Base-by-base conservation (phyloP, 1,140 invertebrate species). In the Drosophila tsacasi region DNA sequence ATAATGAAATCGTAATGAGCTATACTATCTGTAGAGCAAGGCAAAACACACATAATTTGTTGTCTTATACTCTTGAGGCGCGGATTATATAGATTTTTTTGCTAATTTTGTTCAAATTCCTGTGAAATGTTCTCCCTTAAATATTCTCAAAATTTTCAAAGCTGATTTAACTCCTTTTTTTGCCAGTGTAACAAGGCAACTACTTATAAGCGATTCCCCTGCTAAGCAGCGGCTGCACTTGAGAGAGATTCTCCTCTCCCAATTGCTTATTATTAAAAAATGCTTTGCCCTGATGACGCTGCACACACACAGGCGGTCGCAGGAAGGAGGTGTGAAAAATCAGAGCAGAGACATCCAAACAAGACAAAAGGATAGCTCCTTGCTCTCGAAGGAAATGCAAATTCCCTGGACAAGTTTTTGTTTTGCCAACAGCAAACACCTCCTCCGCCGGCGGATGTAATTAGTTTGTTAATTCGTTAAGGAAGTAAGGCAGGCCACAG, bases 371-470 rank as follows among this genome's bases (percentile, higher is more conserved):
- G 32, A 69, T 49, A 59, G 40, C 13, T 23, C 9, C 32, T 12
- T 21, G 17, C 12, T 35, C 17, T 13, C 57, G 2, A 32, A 40
- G 85, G 85, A 89, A 90, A 89, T 89, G 85, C 85, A 89, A 84
- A 87, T 87, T 83, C 55, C 68, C 57, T 69, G 50, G 27, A 4
- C 47, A 40, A 37, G 72, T 61, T 61, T 72, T 65, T 91, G 81
- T 91, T 91, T 91, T 91, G 89, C 84, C 89, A 91, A 91, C 89
- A 91, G 78, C 69, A 67, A 86, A 91, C 83, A 91, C 83, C 81
- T 80, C 83, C 76, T 73, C 25, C 35, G 19, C 15, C 69, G 62
- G 42, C 65, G 81, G 85, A 90, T 90, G 85, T 89, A 89, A 89
- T 89, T 89, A 89, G 85, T 90, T 89, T 47, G 81, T 81, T 90